A percentile compares a stretch with the other conserved stretches of the same genome.
phyloP scores from a whole-genome alignment of 2,113 vertebrate genomes.

The Leptodactylus fuscus region DNA sequence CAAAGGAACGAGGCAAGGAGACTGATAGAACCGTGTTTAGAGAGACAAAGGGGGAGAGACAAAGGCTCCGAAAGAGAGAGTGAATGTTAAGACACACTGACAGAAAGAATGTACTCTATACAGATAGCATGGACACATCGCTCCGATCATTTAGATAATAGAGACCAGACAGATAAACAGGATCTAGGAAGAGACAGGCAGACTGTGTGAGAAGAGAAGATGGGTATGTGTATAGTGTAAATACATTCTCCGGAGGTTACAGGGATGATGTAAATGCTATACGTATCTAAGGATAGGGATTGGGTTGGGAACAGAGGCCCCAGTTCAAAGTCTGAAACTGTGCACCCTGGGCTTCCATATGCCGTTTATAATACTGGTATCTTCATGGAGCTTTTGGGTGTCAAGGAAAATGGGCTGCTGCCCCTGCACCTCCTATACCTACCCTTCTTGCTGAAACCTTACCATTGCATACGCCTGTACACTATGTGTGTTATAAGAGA shows the following conservation, averaged over 20 bases:
- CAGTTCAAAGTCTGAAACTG: neutral
- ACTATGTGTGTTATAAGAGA: too few species aligned
- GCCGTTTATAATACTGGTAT: neutral
- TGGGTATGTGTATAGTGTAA: conserved; percentile 3
- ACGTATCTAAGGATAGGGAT: neutral
- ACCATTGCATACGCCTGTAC: too few species aligned
- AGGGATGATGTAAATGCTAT: conserved; percentile 14
- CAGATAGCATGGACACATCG: conserved; percentile 37
- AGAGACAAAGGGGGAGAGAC: conserved; percentile 43
- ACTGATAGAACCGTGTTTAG: neutral
- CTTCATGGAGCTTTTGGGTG: too few species aligned
- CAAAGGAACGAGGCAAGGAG: neutral
- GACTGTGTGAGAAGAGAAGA: conserved; percentile 28
- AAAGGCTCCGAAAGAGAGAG: conserved; percentile 26
- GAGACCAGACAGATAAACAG: conserved; percentile 53
- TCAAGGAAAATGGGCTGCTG: neutral
- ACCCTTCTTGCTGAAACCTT: neutral
- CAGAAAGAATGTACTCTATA: conserved; percentile 37
- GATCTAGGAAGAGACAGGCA: conserved; percentile 49
- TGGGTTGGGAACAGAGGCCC: neutral
- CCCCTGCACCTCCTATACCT: neutral
- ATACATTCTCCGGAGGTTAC: conserved; percentile 36
- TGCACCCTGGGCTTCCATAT: neutral
- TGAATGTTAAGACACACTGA: conserved; percentile 44
- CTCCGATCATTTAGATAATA: conserved; percentile 48